Percentiles rank a stretch among this genome's conserved stretches.
Evolutionary conservation across 2,113 vertebrate genomes (phyloP).

Genomic region (Phylloscopus trochiloides): DNA sequence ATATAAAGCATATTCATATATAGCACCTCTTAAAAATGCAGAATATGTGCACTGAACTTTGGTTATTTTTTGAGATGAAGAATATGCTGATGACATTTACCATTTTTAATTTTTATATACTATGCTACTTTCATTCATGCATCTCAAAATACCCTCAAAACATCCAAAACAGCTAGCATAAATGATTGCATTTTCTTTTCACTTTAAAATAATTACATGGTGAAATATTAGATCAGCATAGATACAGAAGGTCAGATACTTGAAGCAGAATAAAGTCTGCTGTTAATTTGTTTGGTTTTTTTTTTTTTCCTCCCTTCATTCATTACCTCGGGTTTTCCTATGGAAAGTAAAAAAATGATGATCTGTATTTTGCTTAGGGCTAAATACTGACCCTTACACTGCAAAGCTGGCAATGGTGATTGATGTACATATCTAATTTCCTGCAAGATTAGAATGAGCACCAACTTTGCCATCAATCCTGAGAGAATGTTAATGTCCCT

Average conservation of each 20-base stretch:
- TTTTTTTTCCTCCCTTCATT: neutral
- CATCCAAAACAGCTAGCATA: neutral
- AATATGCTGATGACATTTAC: neutral
- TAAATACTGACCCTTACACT: neutral
- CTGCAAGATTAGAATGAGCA: neutral
- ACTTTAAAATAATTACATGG: neutral
- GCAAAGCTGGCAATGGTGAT: neutral
- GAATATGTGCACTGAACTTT: neutral
- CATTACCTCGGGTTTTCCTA: neutral
- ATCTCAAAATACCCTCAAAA: neutral
- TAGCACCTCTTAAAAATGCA: neutral
- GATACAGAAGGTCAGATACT: neutral
- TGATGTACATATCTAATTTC: neutral
- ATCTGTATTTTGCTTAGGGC: neutral
- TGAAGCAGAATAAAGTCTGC: neutral
- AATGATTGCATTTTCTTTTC: neutral
- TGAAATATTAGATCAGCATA: neutral
- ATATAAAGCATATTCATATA: neutral
- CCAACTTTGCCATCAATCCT: neutral
- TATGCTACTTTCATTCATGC: neutral
- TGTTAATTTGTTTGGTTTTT: neutral
- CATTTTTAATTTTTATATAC: neutral
- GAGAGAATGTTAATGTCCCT: neutral
- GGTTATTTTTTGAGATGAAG: neutral
- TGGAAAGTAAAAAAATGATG: neutral